These are phyloP conservation scores for Malurus cyaneus DNA, from an alignment of 2,113 vertebrate genomes.

Conservation along the genomic window DNA sequence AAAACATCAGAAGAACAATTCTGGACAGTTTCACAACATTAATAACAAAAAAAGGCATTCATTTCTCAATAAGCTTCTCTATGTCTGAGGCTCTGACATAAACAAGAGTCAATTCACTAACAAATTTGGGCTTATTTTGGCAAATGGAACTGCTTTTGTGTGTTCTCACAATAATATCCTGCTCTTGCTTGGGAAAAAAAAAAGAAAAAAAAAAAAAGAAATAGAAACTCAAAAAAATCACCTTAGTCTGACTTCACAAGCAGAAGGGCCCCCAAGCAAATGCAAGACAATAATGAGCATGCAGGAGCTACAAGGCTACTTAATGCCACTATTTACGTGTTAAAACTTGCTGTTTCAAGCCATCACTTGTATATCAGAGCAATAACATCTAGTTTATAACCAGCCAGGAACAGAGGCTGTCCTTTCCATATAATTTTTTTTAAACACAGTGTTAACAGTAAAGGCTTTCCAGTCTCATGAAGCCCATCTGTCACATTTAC, in stretches of 20 bases:
- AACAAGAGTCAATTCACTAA: slow-evolving; percentile 14
- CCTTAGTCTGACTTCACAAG: slow-evolving; percentile 23
- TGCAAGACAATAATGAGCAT: slow-evolving; percentile 1
- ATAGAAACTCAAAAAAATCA: not conserved
- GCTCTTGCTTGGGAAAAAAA: not conserved
- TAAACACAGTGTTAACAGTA: not conserved
- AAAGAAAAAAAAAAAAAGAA: not conserved
- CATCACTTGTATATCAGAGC: not conserved
- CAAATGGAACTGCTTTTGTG: slow-evolving; percentile 24
- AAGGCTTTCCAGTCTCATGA: not conserved
- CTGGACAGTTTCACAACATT: slow-evolving; percentile 57
- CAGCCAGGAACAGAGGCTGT: not conserved
- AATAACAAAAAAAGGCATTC: slow-evolving; percentile 11
- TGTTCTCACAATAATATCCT: not conserved
- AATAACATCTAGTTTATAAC: not conserved
- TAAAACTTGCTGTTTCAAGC: slow-evolving; percentile 41
- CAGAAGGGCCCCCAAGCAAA: slow-evolving; percentile 19
- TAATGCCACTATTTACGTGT: slow-evolving; percentile 17
- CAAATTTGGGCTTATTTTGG: slow-evolving; percentile 40
- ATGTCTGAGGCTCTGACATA: slow-evolving; percentile 2
- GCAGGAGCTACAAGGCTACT: not conserved
- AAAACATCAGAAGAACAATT: slow-evolving; percentile 56
- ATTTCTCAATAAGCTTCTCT: slow-evolving; percentile 42
- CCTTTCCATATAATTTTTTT: not conserved
- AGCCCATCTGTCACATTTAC: not conserved